Base-by-base conservation (phyloP, 1,140 invertebrate species). In the Drosophila nigrodunni region DNA sequence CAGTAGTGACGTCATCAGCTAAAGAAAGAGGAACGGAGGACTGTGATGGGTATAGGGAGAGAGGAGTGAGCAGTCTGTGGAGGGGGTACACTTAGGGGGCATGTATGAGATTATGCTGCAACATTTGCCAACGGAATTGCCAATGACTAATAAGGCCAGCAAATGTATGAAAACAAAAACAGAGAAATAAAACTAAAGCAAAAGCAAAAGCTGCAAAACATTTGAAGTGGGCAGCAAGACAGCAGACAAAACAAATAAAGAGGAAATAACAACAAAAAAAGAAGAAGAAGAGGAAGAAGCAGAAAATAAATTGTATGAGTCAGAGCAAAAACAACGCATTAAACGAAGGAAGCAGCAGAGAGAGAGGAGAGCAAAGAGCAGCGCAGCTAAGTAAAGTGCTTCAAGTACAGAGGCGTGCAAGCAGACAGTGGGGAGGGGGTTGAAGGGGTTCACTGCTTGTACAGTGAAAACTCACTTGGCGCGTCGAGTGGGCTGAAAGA, bases 141-240 rank as follows among this genome's bases (percentile, higher is more conserved):
- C 68, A 83, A 70, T 86, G 82, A 86, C 82, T 86, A 86, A 86
- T 78, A 82, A 64, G 62, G 69, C 65, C 44, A 54, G 15, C 47
- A 60, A 60, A 65, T 64, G 37, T 61, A 49, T 21, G 37, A 55
- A 54, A 74, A 77, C 35, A 55, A 58, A 39, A 30, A 18, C 21
- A 9, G 13, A 49, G 18, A 62, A 65, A 70, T 46, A 73, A 18
- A 39, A 37, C 15, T 41, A 50, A 66, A 49, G 18, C 13, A 41
- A 50, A 66, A 49, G 18, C 13, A 41, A 39, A 62, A 49, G 67
- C 66, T 11, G 66, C 54, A 68, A 30, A 58, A 46, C 61, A 66
- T 64, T 71, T 65, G 13, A 66, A 73, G 50, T 49, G 37, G 67
- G 50, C 77, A 58, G 43, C 50, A 30, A 30, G 62, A 46, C 59